These are phyloP conservation scores for Epirrhoe alternata DNA, from an alignment of 2,888 invertebrate genomes.

Conservation along the genomic window DNA sequence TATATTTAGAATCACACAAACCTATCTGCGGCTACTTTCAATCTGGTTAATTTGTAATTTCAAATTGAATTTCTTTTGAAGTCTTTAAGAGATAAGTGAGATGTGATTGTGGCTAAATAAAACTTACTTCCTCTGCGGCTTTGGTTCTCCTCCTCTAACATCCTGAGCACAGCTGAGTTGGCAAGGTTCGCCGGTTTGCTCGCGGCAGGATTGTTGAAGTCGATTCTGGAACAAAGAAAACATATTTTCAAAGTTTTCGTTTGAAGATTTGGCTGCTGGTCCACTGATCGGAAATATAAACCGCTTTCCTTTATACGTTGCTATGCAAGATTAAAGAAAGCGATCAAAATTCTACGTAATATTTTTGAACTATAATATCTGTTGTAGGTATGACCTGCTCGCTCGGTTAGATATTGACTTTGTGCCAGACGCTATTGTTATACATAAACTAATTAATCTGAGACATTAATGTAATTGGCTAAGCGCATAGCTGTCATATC, in stretches of 20 bases:
- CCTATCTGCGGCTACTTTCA: conserved; percentile 2
- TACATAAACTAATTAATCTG: conserved; percentile 1
- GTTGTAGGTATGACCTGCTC: neutral
- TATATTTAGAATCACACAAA: conserved; percentile 28
- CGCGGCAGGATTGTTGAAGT: conserved; percentile 89
- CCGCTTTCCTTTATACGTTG: too few relatives aligned
- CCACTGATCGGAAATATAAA: neutral
- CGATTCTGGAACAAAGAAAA: conserved; percentile 85
- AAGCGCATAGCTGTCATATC: neutral
- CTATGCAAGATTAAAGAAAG: too few relatives aligned
- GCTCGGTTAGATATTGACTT: neutral
- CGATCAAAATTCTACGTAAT: neutral
- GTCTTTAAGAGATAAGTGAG: neutral
- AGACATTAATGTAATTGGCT: neutral
- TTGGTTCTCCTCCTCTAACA: conserved; percentile 94
- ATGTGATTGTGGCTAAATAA: conserved; percentile 49
- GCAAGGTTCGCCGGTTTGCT: conserved; percentile 92
- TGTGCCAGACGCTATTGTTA: neutral
- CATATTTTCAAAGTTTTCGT: neutral
- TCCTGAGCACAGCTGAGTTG: conserved; percentile 93
- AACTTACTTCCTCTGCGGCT: conserved; percentile 85
- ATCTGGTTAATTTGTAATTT: neutral
- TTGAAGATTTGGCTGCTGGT: neutral
- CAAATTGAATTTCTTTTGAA: neutral
- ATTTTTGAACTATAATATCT: neutral